Evolutionary conservation across 64 coral and sea anemone genomes (phyloP).

Genomic region (Porites australiensis): DNA sequence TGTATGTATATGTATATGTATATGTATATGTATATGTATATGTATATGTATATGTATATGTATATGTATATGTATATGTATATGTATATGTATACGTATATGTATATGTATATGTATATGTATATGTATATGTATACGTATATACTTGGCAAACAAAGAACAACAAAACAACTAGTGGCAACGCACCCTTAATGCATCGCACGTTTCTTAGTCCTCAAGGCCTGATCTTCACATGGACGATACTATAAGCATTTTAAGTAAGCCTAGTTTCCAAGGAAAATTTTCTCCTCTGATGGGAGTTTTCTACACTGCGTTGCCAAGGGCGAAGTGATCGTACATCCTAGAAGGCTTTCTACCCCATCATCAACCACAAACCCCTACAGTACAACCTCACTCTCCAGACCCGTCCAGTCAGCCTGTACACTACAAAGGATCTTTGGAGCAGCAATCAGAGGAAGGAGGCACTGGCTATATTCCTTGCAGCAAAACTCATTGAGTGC

Average conservation of each 20-base stretch:
- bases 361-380: no score
- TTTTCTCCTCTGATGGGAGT: slow-evolving; percentile 44
- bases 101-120: no score
- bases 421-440: not conserved
- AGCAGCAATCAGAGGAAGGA: not conserved
- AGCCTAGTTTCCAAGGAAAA: slow-evolving; percentile 3
- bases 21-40: no score
- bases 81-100: no score
- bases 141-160: not conserved
- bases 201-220: slow-evolving; percentile 42
- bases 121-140: no score
- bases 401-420: no score
- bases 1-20: no score
- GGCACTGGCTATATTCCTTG: not conserved
- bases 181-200: slow-evolving; percentile 28
- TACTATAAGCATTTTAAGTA: slow-evolving; percentile 46
- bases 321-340: slow-evolving; percentile 37
- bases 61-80: no score
- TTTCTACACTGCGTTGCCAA: slow-evolving; percentile 33
- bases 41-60: no score
- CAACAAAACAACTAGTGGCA: not conserved
- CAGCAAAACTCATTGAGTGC: no score
- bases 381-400: no score
- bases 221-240: slow-evolving; percentile 46
- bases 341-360: not conserved